A percentile compares a stretch with the other conserved stretches of the same genome.
phyloP scores from a whole-genome alignment of 2,113 vertebrate genomes.

The Tauraco erythrolophus region DNA sequence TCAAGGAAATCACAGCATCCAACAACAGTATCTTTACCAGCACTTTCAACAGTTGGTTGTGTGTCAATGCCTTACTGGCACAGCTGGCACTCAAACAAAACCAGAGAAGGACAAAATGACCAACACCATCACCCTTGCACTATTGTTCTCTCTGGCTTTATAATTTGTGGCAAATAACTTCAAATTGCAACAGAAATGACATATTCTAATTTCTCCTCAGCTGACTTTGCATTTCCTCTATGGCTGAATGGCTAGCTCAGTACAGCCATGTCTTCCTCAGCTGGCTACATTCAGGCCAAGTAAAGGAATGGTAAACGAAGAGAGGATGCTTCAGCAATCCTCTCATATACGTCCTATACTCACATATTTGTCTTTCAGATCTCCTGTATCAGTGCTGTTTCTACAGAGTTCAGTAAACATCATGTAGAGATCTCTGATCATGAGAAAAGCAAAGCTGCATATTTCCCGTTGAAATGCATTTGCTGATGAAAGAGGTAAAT shows the following conservation, averaged over 20 bases:
- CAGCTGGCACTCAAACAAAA: background rate
- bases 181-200: background rate
- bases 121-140: background rate
- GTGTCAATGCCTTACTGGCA: background rate
- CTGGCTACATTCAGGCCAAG: background rate
- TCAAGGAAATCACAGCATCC: background rate
- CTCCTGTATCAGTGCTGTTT: background rate
- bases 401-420: background rate
- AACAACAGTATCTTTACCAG: background rate
- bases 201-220: background rate
- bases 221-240: background rate
- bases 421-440: background rate
- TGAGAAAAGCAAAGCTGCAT: background rate
- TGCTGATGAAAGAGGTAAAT: background rate
- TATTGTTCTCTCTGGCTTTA: background rate
- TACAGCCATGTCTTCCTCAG: background rate
- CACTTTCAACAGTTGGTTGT: background rate
- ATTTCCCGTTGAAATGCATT: background rate
- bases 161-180: background rate
- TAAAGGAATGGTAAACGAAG: background rate
- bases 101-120: background rate
- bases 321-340: background rate
- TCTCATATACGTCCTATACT: background rate
- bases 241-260: background rate
- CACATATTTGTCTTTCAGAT: background rate